Conservation (phyloP, 2,113 vertebrate species). For the Chunga burmeisteri region DNA sequence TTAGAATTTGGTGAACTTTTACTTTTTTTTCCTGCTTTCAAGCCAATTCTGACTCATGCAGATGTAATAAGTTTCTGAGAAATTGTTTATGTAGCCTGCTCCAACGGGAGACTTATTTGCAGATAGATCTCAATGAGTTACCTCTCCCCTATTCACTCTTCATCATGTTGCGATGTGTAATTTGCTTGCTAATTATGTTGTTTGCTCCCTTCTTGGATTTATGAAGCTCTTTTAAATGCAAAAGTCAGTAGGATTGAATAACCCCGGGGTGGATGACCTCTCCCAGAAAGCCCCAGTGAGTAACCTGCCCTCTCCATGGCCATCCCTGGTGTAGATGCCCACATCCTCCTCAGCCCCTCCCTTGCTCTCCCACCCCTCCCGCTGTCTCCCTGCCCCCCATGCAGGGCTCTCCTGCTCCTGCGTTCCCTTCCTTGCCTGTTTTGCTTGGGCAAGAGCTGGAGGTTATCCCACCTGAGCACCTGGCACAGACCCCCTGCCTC, state of each 20-base stretch:
- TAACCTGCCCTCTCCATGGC: background rate
- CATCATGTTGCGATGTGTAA: background rate
- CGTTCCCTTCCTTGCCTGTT: background rate
- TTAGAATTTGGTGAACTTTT: background rate
- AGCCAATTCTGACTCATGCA: background rate
- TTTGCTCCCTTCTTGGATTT: slow-evolving; percentile 1
- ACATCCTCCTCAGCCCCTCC: background rate
- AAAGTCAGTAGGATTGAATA: background rate
- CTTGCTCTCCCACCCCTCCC: background rate
- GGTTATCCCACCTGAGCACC: background rate
- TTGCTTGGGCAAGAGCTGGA: background rate
- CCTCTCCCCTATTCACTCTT: background rate
- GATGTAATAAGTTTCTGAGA: background rate
- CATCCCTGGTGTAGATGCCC: background rate
- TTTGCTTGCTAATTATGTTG: background rate
- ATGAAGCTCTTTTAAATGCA: background rate
- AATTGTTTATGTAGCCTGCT: background rate
- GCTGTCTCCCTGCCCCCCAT: background rate
- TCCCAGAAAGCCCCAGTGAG: background rate
- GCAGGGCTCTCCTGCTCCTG: background rate
- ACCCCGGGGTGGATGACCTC: background rate
- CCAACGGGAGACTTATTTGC: background rate
- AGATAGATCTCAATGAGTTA: background rate
- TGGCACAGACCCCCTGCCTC: background rate
- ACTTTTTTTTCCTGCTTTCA: background rate